A percentile compares a stretch with the other conserved stretches of the same genome.
Evolutionary conservation across 1,140 invertebrate species (phyloP).

Genomic region (Geopemphigus sp.): DNA sequence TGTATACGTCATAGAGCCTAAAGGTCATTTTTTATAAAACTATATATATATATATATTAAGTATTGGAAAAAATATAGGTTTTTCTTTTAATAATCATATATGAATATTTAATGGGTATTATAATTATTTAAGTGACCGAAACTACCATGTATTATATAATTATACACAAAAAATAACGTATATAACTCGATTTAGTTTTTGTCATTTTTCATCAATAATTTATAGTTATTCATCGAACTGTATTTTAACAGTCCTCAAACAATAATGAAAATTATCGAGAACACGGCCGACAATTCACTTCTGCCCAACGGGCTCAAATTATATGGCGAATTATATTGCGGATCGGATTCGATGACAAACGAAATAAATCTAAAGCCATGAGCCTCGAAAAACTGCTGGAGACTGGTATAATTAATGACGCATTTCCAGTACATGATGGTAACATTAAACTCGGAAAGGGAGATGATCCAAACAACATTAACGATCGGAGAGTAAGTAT

Average conservation of each 20-base stretch:
- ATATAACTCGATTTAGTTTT: too few species aligned
- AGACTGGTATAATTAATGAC: slow-evolving; percentile 10
- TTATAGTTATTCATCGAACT: not conserved
- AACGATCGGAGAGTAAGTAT: slow-evolving; percentile 30
- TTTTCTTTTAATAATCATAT: too few species aligned
- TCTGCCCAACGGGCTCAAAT: slow-evolving; percentile 35
- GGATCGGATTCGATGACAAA: not conserved
- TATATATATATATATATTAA: too few species aligned
- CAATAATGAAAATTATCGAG: not conserved
- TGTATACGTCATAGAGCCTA: too few species aligned
- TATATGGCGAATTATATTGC: slow-evolving; percentile 10
- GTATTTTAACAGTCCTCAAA: not conserved
- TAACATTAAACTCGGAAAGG: not conserved
- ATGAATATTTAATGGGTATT: too few species aligned
- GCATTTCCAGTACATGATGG: slow-evolving; percentile 36
- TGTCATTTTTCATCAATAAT: not conserved
- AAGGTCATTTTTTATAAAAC: too few species aligned
- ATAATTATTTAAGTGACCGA: too few species aligned
- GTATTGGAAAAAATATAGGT: too few species aligned
- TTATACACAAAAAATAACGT: too few species aligned
- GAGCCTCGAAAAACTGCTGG: slow-evolving; percentile 13
- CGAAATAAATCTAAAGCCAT: not conserved
- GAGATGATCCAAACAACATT: not conserved
- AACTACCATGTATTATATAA: too few species aligned
- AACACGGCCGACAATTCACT: not conserved